Conservation (phyloP, 2,113 vertebrate species). For the Pholis gunnellus region DNA sequence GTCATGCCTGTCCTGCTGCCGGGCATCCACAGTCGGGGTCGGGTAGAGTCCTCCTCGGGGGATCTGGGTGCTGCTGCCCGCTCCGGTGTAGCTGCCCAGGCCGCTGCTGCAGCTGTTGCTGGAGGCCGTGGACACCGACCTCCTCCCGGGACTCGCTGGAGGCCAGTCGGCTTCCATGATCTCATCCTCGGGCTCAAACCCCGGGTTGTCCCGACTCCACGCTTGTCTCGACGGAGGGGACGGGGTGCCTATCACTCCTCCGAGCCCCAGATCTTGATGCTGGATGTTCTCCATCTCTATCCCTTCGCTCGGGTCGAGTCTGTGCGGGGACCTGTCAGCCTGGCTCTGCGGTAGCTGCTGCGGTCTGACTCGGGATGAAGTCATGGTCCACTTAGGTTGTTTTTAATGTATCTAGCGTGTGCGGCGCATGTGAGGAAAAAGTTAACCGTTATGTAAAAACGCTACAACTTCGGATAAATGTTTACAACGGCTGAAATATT, state of each 20-base stretch:
- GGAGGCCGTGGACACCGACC: slow-evolving; percentile 85
- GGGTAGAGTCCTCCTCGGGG: slow-evolving; percentile 78
- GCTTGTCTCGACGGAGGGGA: slow-evolving; percentile 92
- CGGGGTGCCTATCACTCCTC: slow-evolving; percentile 82
- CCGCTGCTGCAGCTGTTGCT: slow-evolving; percentile 83
- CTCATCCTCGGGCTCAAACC: slow-evolving; percentile 93
- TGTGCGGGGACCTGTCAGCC: slow-evolving; percentile 60
- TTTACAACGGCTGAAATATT: not conserved
- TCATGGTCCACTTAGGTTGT: slow-evolving; percentile 72
- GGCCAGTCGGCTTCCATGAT: slow-evolving; percentile 90
- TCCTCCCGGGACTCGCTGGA: slow-evolving; percentile 83
- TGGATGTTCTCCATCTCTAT: slow-evolving; percentile 86
- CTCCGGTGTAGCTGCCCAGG: slow-evolving; percentile 78
- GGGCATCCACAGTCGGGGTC: slow-evolving; percentile 76
- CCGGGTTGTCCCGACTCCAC: slow-evolving; percentile 95
- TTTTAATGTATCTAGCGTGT: not conserved
- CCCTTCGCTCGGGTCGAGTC: slow-evolving; percentile 73
- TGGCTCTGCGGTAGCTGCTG: slow-evolving; percentile 75
- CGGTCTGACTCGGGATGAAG: slow-evolving; percentile 81
- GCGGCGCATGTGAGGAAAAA: not conserved
- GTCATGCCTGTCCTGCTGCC: slow-evolving; percentile 78
- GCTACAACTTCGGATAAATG: not conserved
- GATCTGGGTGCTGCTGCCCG: slow-evolving; percentile 73
- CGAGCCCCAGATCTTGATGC: slow-evolving; percentile 79
- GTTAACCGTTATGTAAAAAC: not conserved